Base-by-base conservation (phyloP, 2,888 invertebrate genomes). In the Nymphalis polychloros region DNA sequence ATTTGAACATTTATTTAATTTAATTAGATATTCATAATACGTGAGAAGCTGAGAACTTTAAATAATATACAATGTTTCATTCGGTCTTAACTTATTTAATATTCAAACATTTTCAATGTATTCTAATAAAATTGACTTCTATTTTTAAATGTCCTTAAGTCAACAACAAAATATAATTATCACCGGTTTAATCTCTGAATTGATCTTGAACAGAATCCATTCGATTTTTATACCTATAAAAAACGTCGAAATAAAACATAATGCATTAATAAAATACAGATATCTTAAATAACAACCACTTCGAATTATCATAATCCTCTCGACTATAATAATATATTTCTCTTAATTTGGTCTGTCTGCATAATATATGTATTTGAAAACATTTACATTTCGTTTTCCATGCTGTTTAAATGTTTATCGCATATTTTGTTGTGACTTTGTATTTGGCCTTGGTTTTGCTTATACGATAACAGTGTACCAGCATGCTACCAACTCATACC, bases 361-460 rank as follows among this genome's bases (percentile, higher is more conserved):
- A 53, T 23, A 27, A 31, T 31, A 31, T 31, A 23, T 1, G 23
- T 10, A 20, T 52, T n/a, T 52, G 8, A 10, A 8, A 19, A 20
- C 8, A n/a, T 48, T 48, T 48, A 16, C 46, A n/a, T 49, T 49
- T 49, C 17, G 31, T 57, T 27, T 57, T n/a, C n/a, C 59, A 19
- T 20, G 16, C 1, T 41, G n/a, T 20, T 52, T 17, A 46, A 61
- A 60, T 46, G 10, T 46, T 46, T 46, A 20, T 7, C 19, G 20
- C 20, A 20, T 10, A 17, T 4, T 60, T 65, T 66, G 48, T 63
- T 65, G 27, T 67, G 64, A 48, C 67, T 63, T 69, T 63, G 63
- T 23, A 23, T 49, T 50, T 61, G 63, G 49, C 71, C 72, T 71
- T 71, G 68, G 64, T 61, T 64, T 64, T 64, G 53, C 35, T 47